phyloP scores from a whole-genome alignment of 2,888 invertebrate species.

The Drosophila paracracens region DNA sequence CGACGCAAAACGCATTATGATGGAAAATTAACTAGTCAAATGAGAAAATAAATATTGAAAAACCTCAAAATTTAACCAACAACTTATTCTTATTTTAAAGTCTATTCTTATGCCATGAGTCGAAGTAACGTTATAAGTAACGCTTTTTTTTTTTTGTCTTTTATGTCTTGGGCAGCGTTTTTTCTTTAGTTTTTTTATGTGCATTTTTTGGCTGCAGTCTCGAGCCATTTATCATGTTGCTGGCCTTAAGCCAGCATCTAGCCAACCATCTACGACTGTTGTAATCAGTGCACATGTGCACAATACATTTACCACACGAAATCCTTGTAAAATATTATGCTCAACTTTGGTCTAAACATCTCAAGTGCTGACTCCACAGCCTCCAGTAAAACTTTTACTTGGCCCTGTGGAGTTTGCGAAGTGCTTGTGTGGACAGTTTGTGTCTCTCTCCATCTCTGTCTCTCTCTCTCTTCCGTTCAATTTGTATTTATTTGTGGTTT shows the following conservation, averaged over 20 bases:
- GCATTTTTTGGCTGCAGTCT: slow-evolving; percentile 29
- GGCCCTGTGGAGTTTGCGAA: slow-evolving; percentile 17
- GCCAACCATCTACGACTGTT: slow-evolving; percentile 8
- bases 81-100: slow-evolving; percentile 14
- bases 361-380: slow-evolving; percentile 34
- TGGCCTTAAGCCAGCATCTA: slow-evolving; percentile 26
- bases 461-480: background rate
- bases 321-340: slow-evolving; percentile 75
- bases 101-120: background rate
- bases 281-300: slow-evolving; percentile 74
- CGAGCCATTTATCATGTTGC: slow-evolving; percentile 63
- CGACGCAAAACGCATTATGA: slow-evolving; percentile 53
- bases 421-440: slow-evolving; percentile 35
- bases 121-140: background rate
- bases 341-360: slow-evolving; percentile 42
- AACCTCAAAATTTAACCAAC: slow-evolving; percentile 33
- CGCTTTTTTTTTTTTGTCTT: background rate
- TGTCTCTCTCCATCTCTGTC: background rate
- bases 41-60: slow-evolving; percentile 82
- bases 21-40: slow-evolving; percentile 81
- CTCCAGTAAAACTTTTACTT: slow-evolving; percentile 22
- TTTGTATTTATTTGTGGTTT: too few relatives aligned
- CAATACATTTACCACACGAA: slow-evolving; percentile 64
- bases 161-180: background rate
- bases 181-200: background rate